These are phyloP conservation scores for Ctenopoma kingsleyae DNA, from an alignment of 2,797 vertebrate genomes.

Conservation along the genomic window DNA sequence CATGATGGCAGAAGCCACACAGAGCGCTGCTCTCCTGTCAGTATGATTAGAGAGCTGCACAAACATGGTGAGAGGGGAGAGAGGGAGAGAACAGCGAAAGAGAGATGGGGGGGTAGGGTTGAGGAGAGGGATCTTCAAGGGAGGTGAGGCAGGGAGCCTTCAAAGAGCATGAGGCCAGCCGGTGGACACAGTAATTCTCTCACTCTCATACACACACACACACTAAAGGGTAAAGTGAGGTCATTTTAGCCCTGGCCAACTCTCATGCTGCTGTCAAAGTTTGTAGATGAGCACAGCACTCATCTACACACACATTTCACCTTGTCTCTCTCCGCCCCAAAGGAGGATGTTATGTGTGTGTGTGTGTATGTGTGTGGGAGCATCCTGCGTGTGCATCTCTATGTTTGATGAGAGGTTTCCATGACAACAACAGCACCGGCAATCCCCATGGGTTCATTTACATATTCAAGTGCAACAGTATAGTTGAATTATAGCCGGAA, in stretches of 20 bases:
- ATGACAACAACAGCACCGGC: constrained; percentile 71
- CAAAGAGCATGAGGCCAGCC: constrained; percentile 46
- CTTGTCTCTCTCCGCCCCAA: constrained; percentile 70
- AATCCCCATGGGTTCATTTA: constrained; percentile 78
- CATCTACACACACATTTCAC: constrained; percentile 43
- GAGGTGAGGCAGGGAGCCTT: constrained; percentile 39
- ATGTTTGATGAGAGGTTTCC: constrained; percentile 73
- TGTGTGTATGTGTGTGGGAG: constrained; percentile 15
- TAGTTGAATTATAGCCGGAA: constrained; percentile 80
- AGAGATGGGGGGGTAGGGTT: background rate
- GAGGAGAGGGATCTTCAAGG: constrained; percentile 29
- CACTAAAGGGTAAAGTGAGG: constrained; percentile 67
- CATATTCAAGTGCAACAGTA: constrained; percentile 84
- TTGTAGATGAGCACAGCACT: constrained; percentile 43
- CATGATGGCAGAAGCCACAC: constrained; percentile 66
- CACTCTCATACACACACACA: constrained; percentile 9
- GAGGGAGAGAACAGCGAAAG: constrained; percentile 19
- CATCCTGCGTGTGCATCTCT: constrained; percentile 31
- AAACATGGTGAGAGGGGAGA: constrained; percentile 45
- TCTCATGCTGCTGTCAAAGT: constrained; percentile 58
- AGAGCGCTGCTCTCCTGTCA: constrained; percentile 74
- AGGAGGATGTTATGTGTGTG: constrained; percentile 30
- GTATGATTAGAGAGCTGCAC: constrained; percentile 67
- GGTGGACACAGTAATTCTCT: constrained; percentile 38
- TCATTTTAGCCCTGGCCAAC: constrained; percentile 59